Conservation (phyloP, 2,113 vertebrate species). For the Glareola pratincola region DNA sequence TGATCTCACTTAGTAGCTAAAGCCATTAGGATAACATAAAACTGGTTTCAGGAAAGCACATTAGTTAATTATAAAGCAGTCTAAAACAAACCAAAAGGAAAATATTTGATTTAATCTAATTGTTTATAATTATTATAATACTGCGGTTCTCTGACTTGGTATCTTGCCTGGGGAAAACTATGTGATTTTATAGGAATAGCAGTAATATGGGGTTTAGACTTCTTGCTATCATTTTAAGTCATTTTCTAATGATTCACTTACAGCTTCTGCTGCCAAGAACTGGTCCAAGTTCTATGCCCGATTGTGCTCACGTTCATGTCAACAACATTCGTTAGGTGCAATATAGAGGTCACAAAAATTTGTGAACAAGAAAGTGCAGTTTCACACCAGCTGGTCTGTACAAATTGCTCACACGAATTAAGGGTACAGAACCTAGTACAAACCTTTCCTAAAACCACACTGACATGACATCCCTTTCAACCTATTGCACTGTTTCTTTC, state of each 20-base stretch:
- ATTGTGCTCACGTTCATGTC: neutral
- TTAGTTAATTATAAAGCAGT: slow-evolving; percentile 68
- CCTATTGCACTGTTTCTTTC: neutral
- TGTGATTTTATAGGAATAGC: neutral
- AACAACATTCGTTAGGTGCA: neutral
- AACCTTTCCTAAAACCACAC: neutral
- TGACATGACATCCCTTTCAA: neutral
- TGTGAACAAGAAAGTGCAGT: neutral
- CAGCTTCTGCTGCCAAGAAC: neutral
- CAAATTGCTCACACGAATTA: neutral
- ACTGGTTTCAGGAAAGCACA: slow-evolving; percentile 36
- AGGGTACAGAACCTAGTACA: neutral
- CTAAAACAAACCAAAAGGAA: slow-evolving; percentile 34
- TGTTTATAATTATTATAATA: slow-evolving; percentile 1
- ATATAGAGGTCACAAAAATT: neutral
- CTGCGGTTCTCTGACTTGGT: neutral
- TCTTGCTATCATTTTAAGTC: neutral
- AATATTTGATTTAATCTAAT: slow-evolving; percentile 63
- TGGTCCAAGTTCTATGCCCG: neutral
- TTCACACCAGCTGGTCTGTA: neutral
- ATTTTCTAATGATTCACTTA: neutral
- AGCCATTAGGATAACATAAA: slow-evolving; percentile 55
- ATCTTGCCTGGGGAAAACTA: neutral
- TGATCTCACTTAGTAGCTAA: slow-evolving; percentile 50
- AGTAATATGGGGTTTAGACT: neutral